A percentile compares a stretch with the other conserved stretches of the same genome.
These are phyloP conservation scores for Cydia fagiglandana DNA, from an alignment of 1,140 invertebrate genomes.

Conservation along the genomic window DNA sequence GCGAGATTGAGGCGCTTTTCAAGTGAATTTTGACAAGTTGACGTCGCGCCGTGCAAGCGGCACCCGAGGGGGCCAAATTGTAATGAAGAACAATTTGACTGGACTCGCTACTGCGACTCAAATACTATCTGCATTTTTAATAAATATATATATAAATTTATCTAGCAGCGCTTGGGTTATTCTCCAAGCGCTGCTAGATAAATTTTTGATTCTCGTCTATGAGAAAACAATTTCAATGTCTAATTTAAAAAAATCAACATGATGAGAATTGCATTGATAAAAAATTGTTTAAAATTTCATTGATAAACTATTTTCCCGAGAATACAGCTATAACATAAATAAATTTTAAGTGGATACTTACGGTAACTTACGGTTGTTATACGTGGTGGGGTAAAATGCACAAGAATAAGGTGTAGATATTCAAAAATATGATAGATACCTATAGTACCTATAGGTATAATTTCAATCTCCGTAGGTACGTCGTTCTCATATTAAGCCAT, in stretches of 20 bases:
- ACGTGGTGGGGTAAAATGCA: too few species aligned
- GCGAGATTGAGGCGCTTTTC: conserved; percentile 52
- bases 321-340: too few species aligned
- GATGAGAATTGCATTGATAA: background rate
- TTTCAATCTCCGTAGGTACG: too few species aligned
- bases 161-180: too few species aligned
- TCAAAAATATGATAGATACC: too few species aligned
- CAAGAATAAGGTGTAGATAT: too few species aligned
- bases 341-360: too few species aligned
- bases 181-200: background rate
- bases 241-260: background rate
- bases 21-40: conserved; percentile 63
- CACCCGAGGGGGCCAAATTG: conserved; percentile 33
- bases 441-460: too few species aligned
- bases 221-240: background rate
- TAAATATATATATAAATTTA: too few species aligned
- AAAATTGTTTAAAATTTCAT: background rate
- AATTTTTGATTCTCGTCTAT: background rate
- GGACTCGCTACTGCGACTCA: conserved; percentile 8
- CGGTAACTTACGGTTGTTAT: too few species aligned
- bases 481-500: too few species aligned
- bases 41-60: conserved; percentile 41
- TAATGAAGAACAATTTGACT: conserved; percentile 29
- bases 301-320: too few species aligned
- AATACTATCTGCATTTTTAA: conserved; percentile 4